Percentiles rank a stretch among this genome's conserved stretches.
phyloP scores from a whole-genome alignment of 1,140 invertebrate species.

The Lasaia peninsularis region DNA sequence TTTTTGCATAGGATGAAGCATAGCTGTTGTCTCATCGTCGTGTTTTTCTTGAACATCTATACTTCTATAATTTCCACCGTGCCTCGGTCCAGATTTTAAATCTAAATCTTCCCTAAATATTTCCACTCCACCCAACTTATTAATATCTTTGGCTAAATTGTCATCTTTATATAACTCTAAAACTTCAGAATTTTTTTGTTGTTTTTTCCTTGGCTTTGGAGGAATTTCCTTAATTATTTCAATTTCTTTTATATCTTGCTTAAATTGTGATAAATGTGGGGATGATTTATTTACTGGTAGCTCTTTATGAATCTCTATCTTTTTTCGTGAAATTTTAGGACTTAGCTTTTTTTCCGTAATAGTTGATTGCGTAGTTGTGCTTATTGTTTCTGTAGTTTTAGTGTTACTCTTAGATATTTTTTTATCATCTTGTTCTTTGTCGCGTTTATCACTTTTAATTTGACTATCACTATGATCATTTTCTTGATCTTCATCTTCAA shows the following conservation, averaged over 20 bases:
- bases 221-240: conserved; percentile 68
- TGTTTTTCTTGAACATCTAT: conserved; percentile 28
- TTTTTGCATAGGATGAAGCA: conserved; percentile 19
- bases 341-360: conserved; percentile 32
- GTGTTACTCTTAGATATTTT: too few relatives aligned
- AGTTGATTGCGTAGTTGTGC: conserved; percentile 38
- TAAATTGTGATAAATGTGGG: conserved; percentile 55
- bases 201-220: conserved; percentile 33
- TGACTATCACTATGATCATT: conserved; percentile 26
- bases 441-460: conserved; percentile 17
- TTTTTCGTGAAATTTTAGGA: conserved; percentile 50
- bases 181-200: conserved; percentile 43
- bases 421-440: background rate
- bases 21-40: conserved; percentile 20
- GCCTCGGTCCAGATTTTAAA: conserved; percentile 52
- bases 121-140: conserved; percentile 66
- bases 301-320: conserved; percentile 65
- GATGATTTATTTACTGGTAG: conserved; percentile 47
- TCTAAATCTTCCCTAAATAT: conserved; percentile 59
- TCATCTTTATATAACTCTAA: conserved; percentile 66
- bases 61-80: conserved; percentile 67
- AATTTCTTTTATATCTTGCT: conserved; percentile 67
- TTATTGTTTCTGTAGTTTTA: conserved; percentile 49
- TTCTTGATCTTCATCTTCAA: conserved; percentile 26
- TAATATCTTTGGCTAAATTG: conserved; percentile 64